Evolutionary conservation across 2,797 vertebrate species (phyloP).

Genomic region (Neosilurus mollespiculum): DNA sequence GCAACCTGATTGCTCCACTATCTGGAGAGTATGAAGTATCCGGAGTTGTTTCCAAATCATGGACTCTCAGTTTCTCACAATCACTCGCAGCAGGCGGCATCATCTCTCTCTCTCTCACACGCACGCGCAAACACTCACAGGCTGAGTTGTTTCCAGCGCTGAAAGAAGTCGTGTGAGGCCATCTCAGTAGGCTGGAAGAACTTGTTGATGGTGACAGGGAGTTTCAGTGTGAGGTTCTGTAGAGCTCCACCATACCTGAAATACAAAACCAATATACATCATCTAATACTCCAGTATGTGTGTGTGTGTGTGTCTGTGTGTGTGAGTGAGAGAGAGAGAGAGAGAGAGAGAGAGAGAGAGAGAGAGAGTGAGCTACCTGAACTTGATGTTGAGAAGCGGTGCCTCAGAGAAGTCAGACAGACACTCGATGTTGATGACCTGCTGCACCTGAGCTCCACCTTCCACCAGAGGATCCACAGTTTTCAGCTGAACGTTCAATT

Average conservation of each 20-base stretch:
- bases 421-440: constrained; percentile 92
- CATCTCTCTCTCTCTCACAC: constrained; percentile 43
- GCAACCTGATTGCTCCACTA: too few species aligned
- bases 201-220: constrained; percentile 91
- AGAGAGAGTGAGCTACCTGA: constrained; percentile 72
- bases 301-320: neutral
- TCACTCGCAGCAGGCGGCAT: too few species aligned
- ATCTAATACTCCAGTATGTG: neutral
- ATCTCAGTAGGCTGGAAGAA: constrained; percentile 94
- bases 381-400: constrained; percentile 86
- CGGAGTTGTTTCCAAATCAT: too few species aligned
- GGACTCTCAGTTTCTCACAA: too few species aligned
- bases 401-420: constrained; percentile 82
- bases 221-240: constrained; percentile 86
- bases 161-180: constrained; percentile 89
- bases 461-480: constrained; percentile 86
- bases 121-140: constrained; percentile 78
- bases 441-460: constrained; percentile 90
- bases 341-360: neutral
- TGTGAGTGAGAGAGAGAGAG: neutral
- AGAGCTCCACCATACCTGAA: constrained; percentile 85
- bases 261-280: neutral
- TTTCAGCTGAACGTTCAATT: constrained; percentile 89
- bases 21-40: too few species aligned
- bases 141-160: constrained; percentile 94